phyloP scores from a whole-genome alignment of 2,797 vertebrate species.

The Mastacembelus armatus region DNA sequence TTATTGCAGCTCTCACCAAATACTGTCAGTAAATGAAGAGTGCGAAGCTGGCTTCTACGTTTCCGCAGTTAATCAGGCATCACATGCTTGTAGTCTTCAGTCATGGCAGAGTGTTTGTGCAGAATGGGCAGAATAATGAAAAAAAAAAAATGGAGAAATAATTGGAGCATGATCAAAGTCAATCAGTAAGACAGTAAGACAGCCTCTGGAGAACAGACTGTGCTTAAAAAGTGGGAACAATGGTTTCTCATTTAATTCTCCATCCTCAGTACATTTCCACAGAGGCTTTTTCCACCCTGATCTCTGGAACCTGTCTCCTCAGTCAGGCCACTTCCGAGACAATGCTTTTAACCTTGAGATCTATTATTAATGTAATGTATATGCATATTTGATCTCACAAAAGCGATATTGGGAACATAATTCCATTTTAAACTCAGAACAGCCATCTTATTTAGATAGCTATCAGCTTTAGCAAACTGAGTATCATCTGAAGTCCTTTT shows the following conservation, averaged over 20 bases:
- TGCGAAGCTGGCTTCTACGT: too few relatives aligned
- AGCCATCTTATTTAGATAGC: background rate
- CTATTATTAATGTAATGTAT: constrained; percentile 34
- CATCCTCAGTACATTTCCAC: background rate
- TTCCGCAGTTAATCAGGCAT: constrained; percentile 44
- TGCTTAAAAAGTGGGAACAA: background rate
- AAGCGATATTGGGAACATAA: constrained; percentile 26
- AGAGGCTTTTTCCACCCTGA: background rate
- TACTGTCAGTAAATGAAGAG: too few relatives aligned
- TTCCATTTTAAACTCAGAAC: constrained; percentile 41
- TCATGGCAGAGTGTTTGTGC: constrained; percentile 32
- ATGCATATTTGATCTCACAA: constrained; percentile 19
- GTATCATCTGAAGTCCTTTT: background rate
- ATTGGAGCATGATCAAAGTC: constrained; percentile 47
- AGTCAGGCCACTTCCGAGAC: background rate
- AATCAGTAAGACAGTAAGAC: constrained; percentile 7
- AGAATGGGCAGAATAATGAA: constrained; percentile 43
- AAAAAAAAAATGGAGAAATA: constrained; percentile 46
- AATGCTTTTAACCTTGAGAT: constrained; percentile 31
- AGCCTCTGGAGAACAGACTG: constrained; percentile 12
- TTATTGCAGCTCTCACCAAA: too few relatives aligned
- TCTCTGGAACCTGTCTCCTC: constrained; percentile 5
- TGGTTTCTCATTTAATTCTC: constrained; percentile 1
- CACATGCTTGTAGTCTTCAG: constrained; percentile 18
- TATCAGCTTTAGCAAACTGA: constrained; percentile 16